phyloP scores from a whole-genome alignment of 2,797 vertebrate species.

The Siniperca obscura region DNA sequence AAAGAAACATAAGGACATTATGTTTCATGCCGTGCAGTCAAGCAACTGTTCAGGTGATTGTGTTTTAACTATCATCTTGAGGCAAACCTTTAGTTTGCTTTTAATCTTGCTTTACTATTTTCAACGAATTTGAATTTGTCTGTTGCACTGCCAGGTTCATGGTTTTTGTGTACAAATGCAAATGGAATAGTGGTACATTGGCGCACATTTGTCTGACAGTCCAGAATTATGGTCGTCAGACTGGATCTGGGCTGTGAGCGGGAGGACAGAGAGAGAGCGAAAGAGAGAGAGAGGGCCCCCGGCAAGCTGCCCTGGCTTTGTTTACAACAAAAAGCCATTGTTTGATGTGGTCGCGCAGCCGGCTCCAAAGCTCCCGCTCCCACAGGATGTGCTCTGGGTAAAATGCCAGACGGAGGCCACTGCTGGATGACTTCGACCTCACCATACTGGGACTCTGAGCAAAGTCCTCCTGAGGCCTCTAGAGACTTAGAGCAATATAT shows the following conservation, averaged over 20 bases:
- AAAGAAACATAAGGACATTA: constrained; percentile 69
- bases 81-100: constrained; percentile 64
- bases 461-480: constrained; percentile 67
- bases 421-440: constrained; percentile 83
- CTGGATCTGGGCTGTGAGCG: constrained; percentile 68
- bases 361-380: constrained; percentile 85
- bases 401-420: constrained; percentile 85
- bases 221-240: constrained; percentile 74
- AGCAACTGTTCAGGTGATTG: constrained; percentile 76
- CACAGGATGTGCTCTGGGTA: constrained; percentile 88
- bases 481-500: constrained; percentile 59
- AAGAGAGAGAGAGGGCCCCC: constrained; percentile 75
- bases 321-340: constrained; percentile 90
- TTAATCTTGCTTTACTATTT: constrained; percentile 65
- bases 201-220: constrained; percentile 79
- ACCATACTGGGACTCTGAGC: constrained; percentile 66
- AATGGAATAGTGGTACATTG: constrained; percentile 66
- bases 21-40: constrained; percentile 51
- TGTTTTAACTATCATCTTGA: constrained; percentile 63
- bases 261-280: constrained; percentile 45
- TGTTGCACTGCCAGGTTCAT: constrained; percentile 70
- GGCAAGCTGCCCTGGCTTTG: constrained; percentile 88
- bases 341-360: constrained; percentile 87
- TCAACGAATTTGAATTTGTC: constrained; percentile 70
- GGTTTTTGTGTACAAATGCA: constrained; percentile 76